Base-by-base conservation (phyloP, 1,140 invertebrate species). In the Andrena cerasifolii region DNA sequence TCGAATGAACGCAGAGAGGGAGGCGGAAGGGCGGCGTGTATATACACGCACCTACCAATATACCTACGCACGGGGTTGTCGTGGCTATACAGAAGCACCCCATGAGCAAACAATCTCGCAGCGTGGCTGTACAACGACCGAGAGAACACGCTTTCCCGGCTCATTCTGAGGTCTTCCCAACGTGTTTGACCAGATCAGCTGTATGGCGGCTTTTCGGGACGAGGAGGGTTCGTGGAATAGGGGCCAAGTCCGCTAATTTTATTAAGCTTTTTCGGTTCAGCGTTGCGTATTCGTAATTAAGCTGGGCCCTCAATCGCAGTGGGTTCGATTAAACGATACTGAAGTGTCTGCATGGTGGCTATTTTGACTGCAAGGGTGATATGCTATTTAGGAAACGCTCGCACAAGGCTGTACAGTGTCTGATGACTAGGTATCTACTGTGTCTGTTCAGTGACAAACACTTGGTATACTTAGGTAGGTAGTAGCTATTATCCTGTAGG, bases 121-220 rank as follows among this genome's bases (percentile, higher is more conserved):
- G 70, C 24, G 76, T 43, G 79, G 72, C 73, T 82, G 73, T 82
- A 79, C 80, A 82, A 79, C 62, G 45, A 68, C 65, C 59, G 59
- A 51, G 59, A 51, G 47, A 24, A 43, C 53, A 77, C 54, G 58
- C 1, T 18, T 81, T 79, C 70, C 36, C 18, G 54, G 70, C 63
- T 82, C 62, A 63, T 78, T 78, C 87, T 71, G 80, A 86, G 78
- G 79, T 45, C 71, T 67, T 79, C 65, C 67, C 61, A 71, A 74
- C 33, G 6, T 79, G 84, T 88, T 89, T 89, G 88, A 88, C 87
- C 88, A 84, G 83, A 86, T 87, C 84, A 84, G 85, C 86, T 83
- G 72, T 71, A 70, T 62, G 67, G 65, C 47, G 51, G 54, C 58
- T 36, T 58, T 40, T 59, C 53, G 58, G 43, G 62, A 58, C 36